Conservation (phyloP, 2,797 vertebrate genomes). For the Hemitrygon akajei region DNA sequence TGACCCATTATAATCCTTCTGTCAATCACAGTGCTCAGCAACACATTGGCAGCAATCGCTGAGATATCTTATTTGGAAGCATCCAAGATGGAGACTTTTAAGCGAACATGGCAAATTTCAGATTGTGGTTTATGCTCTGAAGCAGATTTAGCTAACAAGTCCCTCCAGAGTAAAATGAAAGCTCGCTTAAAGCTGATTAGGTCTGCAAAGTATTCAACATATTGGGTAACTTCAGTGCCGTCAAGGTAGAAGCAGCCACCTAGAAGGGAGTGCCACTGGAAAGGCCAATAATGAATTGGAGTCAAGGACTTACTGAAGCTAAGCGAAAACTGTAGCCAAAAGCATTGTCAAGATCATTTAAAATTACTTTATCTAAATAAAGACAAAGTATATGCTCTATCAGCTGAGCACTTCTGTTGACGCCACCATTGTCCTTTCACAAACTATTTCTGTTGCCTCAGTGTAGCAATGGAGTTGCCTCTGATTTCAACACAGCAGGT, state of each 20-base stretch:
- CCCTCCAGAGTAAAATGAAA: neutral
- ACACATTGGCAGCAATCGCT: neutral
- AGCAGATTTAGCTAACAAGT: neutral
- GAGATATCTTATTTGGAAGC: neutral
- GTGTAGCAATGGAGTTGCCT: neutral
- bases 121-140: neutral
- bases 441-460: neutral
- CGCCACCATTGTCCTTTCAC: neutral
- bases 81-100: neutral
- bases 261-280: neutral
- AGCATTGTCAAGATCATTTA: neutral
- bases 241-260: too few relatives aligned
- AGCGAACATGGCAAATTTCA: neutral
- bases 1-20: constrained; percentile 30
- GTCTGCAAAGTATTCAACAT: neutral
- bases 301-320: neutral
- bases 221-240: neutral
- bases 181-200: too few relatives aligned
- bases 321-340: neutral
- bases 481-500: neutral
- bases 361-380: neutral
- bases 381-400: neutral
- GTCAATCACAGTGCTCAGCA: neutral
- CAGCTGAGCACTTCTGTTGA: too few relatives aligned
- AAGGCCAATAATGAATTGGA: neutral